These are phyloP conservation scores for Guaruba guarouba DNA, from an alignment of 2,113 vertebrate genomes.

Conservation along the genomic window DNA sequence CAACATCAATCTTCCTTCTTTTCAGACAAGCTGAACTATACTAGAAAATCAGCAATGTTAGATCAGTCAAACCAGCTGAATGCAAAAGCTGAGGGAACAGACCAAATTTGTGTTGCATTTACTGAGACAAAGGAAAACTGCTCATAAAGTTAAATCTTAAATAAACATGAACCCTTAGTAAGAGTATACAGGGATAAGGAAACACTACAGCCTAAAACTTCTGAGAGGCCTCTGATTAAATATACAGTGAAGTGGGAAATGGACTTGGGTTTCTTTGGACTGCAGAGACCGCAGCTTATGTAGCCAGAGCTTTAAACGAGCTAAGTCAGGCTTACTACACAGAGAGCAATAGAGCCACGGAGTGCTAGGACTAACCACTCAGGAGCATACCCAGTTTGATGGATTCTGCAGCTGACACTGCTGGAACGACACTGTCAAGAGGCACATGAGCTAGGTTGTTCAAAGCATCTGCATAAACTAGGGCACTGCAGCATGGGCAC, in stretches of 20 bases:
- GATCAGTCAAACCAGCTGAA: constrained; percentile 19
- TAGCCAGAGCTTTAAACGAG: not conserved
- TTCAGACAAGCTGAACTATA: constrained; percentile 24
- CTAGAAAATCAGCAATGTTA: not conserved
- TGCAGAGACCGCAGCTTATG: not conserved
- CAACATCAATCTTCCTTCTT: constrained; percentile 12
- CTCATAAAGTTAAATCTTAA: constrained; percentile 15
- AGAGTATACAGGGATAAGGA: not conserved
- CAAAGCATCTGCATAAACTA: not conserved
- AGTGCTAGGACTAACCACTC: not conserved
- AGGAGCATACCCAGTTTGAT: not conserved
- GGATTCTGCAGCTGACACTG: not conserved
- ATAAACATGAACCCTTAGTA: not conserved
- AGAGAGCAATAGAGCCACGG: accelerated
- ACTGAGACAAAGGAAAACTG: constrained; percentile 22
- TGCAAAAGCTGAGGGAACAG: constrained; percentile 5
- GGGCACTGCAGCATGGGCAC: not conserved
- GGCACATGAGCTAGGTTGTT: not conserved
- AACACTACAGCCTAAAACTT: not conserved
- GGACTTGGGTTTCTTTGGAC: not conserved
- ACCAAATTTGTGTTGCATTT: not conserved
- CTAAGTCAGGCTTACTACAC: not conserved
- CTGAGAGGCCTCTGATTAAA: not conserved
- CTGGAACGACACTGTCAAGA: not conserved
- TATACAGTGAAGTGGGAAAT: not conserved